Evolutionary conservation across 2,888 invertebrate species (phyloP).

Genomic region (Oasisia sp.): DNA sequence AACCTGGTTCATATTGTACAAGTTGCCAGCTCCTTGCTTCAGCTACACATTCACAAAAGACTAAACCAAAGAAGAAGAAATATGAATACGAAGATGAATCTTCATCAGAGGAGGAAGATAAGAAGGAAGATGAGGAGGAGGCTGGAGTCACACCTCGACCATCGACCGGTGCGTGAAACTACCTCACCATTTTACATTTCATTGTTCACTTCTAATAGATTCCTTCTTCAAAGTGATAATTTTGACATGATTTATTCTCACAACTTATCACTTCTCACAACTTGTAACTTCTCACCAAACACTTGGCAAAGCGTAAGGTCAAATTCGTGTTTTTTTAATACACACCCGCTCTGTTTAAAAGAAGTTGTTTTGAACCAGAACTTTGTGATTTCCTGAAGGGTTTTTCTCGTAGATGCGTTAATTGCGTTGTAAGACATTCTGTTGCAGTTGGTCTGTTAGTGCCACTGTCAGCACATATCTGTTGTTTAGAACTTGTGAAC

Average conservation of each 20-base stretch:
- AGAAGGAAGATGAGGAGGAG: not conserved
- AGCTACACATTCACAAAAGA: not conserved
- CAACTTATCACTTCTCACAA: too few relatives aligned
- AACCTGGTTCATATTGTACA: not conserved
- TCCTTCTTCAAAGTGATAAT: too few relatives aligned
- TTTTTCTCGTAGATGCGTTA: too few relatives aligned
- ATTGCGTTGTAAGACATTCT: too few relatives aligned
- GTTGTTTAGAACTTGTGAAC: not conserved
- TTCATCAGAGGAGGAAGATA: not conserved
- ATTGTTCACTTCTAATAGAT: too few relatives aligned
- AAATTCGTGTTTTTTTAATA: too few relatives aligned
- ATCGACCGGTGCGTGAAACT: not conserved
- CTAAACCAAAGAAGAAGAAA: slow-evolving; percentile 24
- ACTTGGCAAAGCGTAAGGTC: too few relatives aligned
- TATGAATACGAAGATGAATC: slow-evolving; percentile 21
- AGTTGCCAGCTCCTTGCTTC: not conserved
- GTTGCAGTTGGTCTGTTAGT: not conserved
- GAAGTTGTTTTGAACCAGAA: too few relatives aligned
- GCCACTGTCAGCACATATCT: not conserved
- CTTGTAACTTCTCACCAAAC: too few relatives aligned
- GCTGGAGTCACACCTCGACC: not conserved
- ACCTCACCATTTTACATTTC: not conserved
- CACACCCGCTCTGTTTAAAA: too few relatives aligned
- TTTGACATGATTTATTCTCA: too few relatives aligned
- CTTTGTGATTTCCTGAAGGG: too few relatives aligned